These are phyloP conservation scores for Cavia porcellus DNA, from an alignment of 2,113 vertebrate genomes.

Conservation along the genomic window DNA sequence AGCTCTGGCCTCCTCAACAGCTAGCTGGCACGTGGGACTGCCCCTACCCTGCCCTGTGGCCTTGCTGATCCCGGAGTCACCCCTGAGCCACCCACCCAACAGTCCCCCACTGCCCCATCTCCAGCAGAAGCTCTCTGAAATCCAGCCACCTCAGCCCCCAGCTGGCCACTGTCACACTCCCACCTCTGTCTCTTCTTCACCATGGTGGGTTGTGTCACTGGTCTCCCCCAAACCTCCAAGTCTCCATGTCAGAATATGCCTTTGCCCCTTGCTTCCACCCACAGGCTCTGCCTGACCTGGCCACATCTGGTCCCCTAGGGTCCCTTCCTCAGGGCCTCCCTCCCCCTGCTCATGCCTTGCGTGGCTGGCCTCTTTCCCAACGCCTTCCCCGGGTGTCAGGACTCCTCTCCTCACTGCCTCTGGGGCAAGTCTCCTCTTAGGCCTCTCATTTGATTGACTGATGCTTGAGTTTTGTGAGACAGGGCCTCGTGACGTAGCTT, in stretches of 20 bases:
- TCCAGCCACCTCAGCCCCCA: not conserved
- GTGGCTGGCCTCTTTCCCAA: not conserved
- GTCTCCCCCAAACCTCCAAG: not conserved
- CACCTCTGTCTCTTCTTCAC: not conserved
- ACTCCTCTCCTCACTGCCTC: not conserved
- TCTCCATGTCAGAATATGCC: not conserved
- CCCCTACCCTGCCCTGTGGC: too few relatives aligned
- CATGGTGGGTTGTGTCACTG: not conserved
- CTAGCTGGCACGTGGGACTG: too few relatives aligned
- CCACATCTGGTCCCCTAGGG: not conserved
- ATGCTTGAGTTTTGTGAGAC: not conserved
- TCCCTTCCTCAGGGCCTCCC: not conserved
- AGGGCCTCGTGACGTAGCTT: not conserved
- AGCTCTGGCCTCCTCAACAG: too few relatives aligned
- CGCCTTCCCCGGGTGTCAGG: not conserved
- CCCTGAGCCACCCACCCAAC: not conserved
- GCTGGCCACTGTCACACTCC: not conserved
- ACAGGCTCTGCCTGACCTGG: not conserved
- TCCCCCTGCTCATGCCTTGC: not conserved
- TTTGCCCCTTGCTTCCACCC: not conserved
- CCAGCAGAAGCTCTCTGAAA: not conserved
- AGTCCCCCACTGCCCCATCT: not conserved
- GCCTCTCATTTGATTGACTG: not conserved
- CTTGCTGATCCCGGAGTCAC: not conserved
- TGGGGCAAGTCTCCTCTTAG: not conserved